Percentiles rank a stretch among this genome's conserved stretches.
Conservation (phyloP, 2,113 vertebrate species). For the Dolichallabes microphthalmus region DNA sequence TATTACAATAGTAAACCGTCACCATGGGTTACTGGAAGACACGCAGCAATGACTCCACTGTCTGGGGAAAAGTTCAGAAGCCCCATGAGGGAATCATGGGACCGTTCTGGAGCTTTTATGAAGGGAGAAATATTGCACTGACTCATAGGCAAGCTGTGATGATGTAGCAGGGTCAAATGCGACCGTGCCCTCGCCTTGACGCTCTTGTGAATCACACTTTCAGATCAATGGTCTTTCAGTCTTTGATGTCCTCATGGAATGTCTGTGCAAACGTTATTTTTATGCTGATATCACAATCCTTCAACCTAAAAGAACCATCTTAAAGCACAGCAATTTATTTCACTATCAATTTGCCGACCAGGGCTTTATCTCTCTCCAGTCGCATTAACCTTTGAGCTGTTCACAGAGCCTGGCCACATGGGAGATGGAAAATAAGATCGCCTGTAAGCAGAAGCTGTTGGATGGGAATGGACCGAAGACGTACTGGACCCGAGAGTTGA, state of each 20-base stretch:
- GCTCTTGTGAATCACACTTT: constrained; percentile 34
- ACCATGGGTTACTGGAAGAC: constrained; percentile 7
- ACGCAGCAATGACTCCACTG: constrained; percentile 13
- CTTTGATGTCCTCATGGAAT: constrained; percentile 38
- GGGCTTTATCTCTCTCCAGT: constrained; percentile 13
- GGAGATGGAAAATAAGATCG: constrained; percentile 95
- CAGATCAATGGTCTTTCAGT: constrained; percentile 18
- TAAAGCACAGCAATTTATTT: not conserved
- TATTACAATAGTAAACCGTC: constrained; percentile 9
- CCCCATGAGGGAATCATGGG: not conserved
- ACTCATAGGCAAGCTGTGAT: constrained; percentile 34
- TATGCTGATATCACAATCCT: constrained; percentile 13
- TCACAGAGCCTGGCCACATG: constrained; percentile 90
- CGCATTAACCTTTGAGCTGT: constrained; percentile 36
- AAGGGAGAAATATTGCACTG: constrained; percentile 40
- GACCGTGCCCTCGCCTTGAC: constrained; percentile 12
- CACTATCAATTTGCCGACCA: not conserved
- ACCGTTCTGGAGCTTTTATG: constrained; percentile 12
- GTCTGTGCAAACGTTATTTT: not conserved
- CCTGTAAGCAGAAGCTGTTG: constrained; percentile 89
- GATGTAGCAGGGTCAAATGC: constrained; percentile 33
- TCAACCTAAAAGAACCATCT: not conserved
- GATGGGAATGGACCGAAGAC: constrained; percentile 90
- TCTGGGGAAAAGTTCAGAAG: constrained; percentile 19
- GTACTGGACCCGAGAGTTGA: constrained; percentile 92